phyloP scores from a whole-genome alignment of 2,797 vertebrate species.

The Sebastes trivittatus region DNA sequence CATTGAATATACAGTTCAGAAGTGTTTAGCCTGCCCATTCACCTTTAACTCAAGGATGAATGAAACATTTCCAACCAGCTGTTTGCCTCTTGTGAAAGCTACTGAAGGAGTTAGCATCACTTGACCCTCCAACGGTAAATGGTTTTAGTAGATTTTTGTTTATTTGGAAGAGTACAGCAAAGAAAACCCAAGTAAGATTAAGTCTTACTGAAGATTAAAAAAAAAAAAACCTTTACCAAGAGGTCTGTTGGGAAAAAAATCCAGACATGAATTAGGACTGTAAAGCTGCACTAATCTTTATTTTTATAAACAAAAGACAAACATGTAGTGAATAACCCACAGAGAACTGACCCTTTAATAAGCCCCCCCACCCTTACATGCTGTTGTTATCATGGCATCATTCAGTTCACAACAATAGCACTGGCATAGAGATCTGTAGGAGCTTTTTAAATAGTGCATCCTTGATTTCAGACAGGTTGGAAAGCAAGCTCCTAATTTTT shows the following conservation, averaged over 20 bases:
- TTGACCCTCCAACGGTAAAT: conserved; percentile 24
- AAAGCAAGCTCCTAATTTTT: not conserved
- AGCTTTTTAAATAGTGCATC: not conserved
- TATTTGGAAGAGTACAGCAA: not conserved
- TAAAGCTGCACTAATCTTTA: not conserved
- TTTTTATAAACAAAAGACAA: not conserved
- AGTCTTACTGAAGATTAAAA: not conserved
- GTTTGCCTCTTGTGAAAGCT: conserved; percentile 34
- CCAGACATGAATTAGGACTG: not conserved
- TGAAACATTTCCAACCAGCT: conserved; percentile 33
- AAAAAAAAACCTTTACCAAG: not conserved
- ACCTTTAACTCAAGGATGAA: conserved; percentile 55
- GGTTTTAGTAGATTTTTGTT: not conserved
- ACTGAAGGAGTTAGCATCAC: conserved; percentile 6
- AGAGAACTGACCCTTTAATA: not conserved
- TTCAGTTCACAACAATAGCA: not conserved
- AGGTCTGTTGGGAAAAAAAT: not conserved
- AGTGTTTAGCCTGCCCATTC: conserved; percentile 30
- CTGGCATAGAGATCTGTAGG: not conserved
- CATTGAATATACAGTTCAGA: conserved; percentile 56
- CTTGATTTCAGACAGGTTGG: not conserved
- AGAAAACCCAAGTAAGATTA: not conserved
- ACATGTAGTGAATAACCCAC: not conserved
- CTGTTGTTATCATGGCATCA: not conserved
- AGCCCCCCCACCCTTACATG: not conserved